phyloP scores from a whole-genome alignment of 2,888 invertebrate genomes.

The Drosophila anomelani region DNA sequence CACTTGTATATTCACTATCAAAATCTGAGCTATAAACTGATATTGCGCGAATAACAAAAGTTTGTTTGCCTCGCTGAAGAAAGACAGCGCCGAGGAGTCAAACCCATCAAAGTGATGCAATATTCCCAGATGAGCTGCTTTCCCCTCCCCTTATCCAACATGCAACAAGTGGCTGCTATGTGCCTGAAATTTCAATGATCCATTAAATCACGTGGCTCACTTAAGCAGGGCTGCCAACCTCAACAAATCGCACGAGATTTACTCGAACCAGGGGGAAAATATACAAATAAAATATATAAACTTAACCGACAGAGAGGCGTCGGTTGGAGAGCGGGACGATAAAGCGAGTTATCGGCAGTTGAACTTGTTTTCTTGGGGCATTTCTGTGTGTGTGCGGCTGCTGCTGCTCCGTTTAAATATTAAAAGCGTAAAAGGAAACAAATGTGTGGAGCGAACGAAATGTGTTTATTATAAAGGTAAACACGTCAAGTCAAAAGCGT shows the following conservation, averaged over 20 bases:
- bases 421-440: slow-evolving; percentile 52
- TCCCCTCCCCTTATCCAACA: slow-evolving; percentile 11
- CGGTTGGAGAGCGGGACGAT: slow-evolving; percentile 6
- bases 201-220: slow-evolving; percentile 42
- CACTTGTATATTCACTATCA: background rate
- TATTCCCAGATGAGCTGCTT: slow-evolving; percentile 24
- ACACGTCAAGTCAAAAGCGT: slow-evolving; percentile 62
- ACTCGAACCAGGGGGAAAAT: background rate
- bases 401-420: slow-evolving; percentile 69
- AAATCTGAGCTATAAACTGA: slow-evolving; percentile 9
- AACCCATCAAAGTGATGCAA: slow-evolving; percentile 33
- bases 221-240: slow-evolving; percentile 40
- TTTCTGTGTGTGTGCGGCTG: slow-evolving; percentile 13
- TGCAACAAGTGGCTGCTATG: slow-evolving; percentile 37
- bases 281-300: slow-evolving; percentile 1
- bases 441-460: slow-evolving; percentile 62
- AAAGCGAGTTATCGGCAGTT: slow-evolving; percentile 59
- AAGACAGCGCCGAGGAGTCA: background rate
- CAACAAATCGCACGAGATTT: slow-evolving; percentile 39
- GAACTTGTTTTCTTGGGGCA: slow-evolving; percentile 63
- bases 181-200: slow-evolving; percentile 41
- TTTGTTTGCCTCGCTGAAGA: slow-evolving; percentile 1
- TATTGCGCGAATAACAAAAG: slow-evolving; percentile 9
- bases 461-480: slow-evolving; percentile 76
- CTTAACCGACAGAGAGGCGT: slow-evolving; percentile 9